These are phyloP conservation scores for Rhynchophorus ferrugineus DNA, from an alignment of 1,140 invertebrate species.

Conservation along the genomic window DNA sequence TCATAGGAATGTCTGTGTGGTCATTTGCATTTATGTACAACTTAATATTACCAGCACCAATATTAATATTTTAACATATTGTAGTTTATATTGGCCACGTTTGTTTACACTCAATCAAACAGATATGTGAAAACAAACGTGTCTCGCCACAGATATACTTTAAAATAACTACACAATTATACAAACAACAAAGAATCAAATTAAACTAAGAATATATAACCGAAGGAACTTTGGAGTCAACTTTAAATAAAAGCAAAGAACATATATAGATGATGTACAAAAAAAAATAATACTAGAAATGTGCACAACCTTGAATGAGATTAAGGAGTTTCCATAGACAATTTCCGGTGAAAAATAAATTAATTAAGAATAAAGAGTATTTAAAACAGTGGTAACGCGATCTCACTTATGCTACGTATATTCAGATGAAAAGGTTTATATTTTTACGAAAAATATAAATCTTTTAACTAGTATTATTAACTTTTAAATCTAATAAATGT, in stretches of 20 bases:
- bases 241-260: slow-evolving; percentile 30
- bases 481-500: slow-evolving; percentile 20
- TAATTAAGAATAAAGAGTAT: slow-evolving; percentile 18
- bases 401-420: slow-evolving; percentile 25
- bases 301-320: slow-evolving; percentile 24
- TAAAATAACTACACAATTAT: slow-evolving; percentile 1
- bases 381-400: slow-evolving; percentile 34
- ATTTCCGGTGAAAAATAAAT: neutral
- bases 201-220: slow-evolving; percentile 14
- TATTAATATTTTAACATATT: slow-evolving; percentile 19
- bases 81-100: too few species aligned
- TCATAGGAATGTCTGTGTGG: slow-evolving; percentile 37
- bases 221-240: slow-evolving; percentile 28
- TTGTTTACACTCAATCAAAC: too few species aligned
- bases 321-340: slow-evolving; percentile 9
- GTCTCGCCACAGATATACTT: too few species aligned
- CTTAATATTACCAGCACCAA: slow-evolving; percentile 39
- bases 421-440: slow-evolving; percentile 7
- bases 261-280: too few species aligned
- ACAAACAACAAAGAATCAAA: neutral
- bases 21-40: slow-evolving; percentile 31
- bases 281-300: slow-evolving; percentile 14
- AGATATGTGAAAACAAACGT: too few species aligned
- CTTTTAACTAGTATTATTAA: slow-evolving; percentile 2
- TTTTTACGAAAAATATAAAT: slow-evolving; percentile 12